Evolutionary conservation across 2,113 vertebrate genomes (phyloP), one percentile per base, ranked within the genome.

Genomic region (Amphiprion ocellaris): DNA sequence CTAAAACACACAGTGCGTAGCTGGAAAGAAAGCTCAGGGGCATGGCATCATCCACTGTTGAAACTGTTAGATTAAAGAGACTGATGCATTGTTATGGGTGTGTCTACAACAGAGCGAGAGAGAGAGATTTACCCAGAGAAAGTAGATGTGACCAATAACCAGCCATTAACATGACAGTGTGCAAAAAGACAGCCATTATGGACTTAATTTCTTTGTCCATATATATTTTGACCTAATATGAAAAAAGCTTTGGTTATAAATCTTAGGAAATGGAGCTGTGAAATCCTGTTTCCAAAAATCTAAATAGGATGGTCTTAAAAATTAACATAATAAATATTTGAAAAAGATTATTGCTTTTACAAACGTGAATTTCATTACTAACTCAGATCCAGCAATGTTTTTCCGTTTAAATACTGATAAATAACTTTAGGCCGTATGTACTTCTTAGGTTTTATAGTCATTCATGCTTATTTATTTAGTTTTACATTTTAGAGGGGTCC

Each of bases 131-230:
- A 58, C 74, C 67, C 76, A 21, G 39, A 69, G 86, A 67, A 87
- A 79, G 70, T 62, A 65, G 64, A 77, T 79, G 71, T 69, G 62
- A 88, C 81, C 65, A 76, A 72, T 86, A 78, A 79, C 67, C 83
- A 74, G 30, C 30, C 30, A 30, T 54, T 90, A 85, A 79, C 77
- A 73, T 21, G 39, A 44, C 37, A 23, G 10, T n/a, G 74, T 59
- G 47, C 53, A 74, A 39, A 77, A 56, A 26, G 58, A 15, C 62
- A 5, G 56, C 54, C 52, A 61, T 26, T 26, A 26, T 30, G 30
- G 30, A 46, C 82, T 80, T 55, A 55, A 69, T 82, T 77, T 75
- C 55, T 69, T 74, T 74, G 30, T 60, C 62, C 60, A 24, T 41
- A 26, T 47, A 68, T 55, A 54, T 55, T 68, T 55, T 52, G 58